A percentile compares a stretch with the other conserved stretches of the same genome.
These are phyloP conservation scores for Megathymus violae DNA, from an alignment of 1,140 invertebrate species.

Conservation along the genomic window DNA sequence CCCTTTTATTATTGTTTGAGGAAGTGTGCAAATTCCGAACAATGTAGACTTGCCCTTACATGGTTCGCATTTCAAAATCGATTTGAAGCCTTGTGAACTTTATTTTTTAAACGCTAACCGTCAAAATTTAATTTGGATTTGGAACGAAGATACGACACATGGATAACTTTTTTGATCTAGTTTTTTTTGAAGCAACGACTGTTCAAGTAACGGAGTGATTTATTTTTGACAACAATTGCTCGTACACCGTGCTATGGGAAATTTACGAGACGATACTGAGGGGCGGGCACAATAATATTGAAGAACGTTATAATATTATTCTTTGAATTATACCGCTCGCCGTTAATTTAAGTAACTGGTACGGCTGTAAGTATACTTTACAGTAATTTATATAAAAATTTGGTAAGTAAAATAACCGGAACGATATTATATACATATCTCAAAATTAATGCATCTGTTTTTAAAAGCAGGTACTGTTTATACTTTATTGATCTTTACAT, in stretches of 20 bases:
- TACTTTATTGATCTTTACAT: too few species aligned
- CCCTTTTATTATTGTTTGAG: conserved; percentile 62
- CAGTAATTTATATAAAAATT: too few species aligned
- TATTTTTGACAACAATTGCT: conserved; percentile 75
- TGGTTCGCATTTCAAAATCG: conserved; percentile 36
- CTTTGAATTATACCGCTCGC: conserved; percentile 20
- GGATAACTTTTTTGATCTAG: conserved; percentile 54
- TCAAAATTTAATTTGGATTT: conserved; percentile 35
- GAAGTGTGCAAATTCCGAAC: conserved; percentile 73
- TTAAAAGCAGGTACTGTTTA: too few species aligned
- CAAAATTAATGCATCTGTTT: too few species aligned
- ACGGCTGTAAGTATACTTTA: conserved; percentile 4
- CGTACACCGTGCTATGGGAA: conserved; percentile 67
- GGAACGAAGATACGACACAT: conserved; percentile 24
- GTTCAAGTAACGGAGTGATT: conserved; percentile 72
- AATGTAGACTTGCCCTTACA: conserved; percentile 44
- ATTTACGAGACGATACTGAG: conserved; percentile 68
- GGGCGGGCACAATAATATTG: conserved; percentile 52
- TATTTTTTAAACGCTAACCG: conserved; percentile 36
- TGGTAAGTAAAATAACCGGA: too few species aligned
- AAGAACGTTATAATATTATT: conserved; percentile 44
- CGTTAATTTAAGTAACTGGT: conserved; percentile 40
- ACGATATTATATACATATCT: too few species aligned
- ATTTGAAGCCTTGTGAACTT: conserved; percentile 35
- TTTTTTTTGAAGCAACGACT: conserved; percentile 53